A percentile compares a stretch with the other conserved stretches of the same genome.
Conservation (phyloP, 2,113 vertebrate genomes). For the Osmerus mordax region DNA sequence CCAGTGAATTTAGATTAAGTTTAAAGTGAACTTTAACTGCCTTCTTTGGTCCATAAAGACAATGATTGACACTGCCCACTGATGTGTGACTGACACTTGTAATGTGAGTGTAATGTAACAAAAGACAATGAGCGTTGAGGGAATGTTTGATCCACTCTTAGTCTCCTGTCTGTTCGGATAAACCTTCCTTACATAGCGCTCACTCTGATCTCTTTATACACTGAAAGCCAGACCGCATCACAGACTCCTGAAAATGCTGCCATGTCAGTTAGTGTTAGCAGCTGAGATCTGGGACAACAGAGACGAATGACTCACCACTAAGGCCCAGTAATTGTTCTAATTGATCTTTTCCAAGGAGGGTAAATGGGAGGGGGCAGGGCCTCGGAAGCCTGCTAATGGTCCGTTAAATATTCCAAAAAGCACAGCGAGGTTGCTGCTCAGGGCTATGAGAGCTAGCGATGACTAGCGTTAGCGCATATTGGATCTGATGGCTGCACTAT, state of each 20-base stretch:
- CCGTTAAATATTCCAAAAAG: constrained; percentile 21
- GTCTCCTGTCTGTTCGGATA: too few species aligned
- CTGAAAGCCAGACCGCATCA: constrained; percentile 11
- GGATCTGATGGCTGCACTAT: constrained; percentile 9
- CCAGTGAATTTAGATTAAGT: too few species aligned
- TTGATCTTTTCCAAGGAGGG: constrained; percentile 40
- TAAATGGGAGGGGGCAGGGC: constrained; percentile 30
- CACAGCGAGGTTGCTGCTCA: constrained; percentile 2
- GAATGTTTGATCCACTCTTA: too few species aligned
- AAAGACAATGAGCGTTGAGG: too few species aligned
- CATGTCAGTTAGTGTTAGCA: constrained; percentile 37
- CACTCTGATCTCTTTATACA: background rate
- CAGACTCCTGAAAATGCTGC: constrained; percentile 29
- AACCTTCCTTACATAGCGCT: too few species aligned
- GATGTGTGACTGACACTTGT: too few species aligned
- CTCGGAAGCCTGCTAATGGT: constrained; percentile 44
- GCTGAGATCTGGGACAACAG: constrained; percentile 6
- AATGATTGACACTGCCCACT: too few species aligned
- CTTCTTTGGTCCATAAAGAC: too few species aligned
- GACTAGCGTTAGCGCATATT: constrained; percentile 21
- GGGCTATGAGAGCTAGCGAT: constrained; percentile 32
- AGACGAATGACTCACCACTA: constrained; percentile 41
- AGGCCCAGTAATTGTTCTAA: constrained; percentile 44
- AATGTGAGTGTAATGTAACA: too few species aligned
- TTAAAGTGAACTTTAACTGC: too few species aligned